Percentiles rank a stretch among this genome's conserved stretches.
These are phyloP conservation scores for Circaetus cinerascens DNA, from an alignment of 2,113 vertebrate genomes.

Conservation along the genomic window DNA sequence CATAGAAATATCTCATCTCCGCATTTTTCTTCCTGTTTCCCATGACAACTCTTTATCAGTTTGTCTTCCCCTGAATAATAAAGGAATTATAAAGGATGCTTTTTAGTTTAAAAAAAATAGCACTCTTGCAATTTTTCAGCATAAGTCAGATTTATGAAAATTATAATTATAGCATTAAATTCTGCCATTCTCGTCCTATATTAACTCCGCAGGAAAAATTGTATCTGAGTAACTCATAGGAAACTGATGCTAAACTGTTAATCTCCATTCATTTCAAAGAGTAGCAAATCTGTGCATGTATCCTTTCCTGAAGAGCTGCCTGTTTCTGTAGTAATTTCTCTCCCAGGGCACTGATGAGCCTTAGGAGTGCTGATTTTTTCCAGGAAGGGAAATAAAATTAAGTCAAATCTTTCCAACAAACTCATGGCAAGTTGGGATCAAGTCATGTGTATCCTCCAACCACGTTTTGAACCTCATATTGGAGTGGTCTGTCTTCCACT, in stretches of 20 bases:
- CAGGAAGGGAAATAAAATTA: background rate
- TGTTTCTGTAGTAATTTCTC: background rate
- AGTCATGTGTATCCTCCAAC: background rate
- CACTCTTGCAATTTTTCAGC: background rate
- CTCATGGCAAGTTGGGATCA: background rate
- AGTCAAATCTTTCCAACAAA: background rate
- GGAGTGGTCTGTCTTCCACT: background rate
- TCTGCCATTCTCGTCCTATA: background rate
- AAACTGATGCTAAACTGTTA: background rate
- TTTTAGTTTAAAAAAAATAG: background rate
- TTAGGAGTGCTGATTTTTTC: background rate
- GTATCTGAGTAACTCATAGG: background rate
- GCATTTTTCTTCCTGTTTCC: background rate
- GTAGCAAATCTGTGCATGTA: background rate
- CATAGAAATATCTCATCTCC: background rate
- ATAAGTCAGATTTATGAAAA: background rate
- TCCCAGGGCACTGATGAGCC: background rate
- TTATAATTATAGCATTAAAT: constrained; percentile 14
- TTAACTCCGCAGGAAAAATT: constrained; percentile 19
- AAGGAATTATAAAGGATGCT: background rate
- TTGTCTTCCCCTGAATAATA: background rate
- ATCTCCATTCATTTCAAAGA: background rate
- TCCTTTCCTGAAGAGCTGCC: background rate
- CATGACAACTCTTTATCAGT: background rate
- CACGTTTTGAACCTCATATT: background rate